A percentile compares a stretch with the other conserved stretches of the same genome.
Evolutionary conservation across 2,888 invertebrate species (phyloP).

Genomic region (Parapristionchus giblindavisi): DNA sequence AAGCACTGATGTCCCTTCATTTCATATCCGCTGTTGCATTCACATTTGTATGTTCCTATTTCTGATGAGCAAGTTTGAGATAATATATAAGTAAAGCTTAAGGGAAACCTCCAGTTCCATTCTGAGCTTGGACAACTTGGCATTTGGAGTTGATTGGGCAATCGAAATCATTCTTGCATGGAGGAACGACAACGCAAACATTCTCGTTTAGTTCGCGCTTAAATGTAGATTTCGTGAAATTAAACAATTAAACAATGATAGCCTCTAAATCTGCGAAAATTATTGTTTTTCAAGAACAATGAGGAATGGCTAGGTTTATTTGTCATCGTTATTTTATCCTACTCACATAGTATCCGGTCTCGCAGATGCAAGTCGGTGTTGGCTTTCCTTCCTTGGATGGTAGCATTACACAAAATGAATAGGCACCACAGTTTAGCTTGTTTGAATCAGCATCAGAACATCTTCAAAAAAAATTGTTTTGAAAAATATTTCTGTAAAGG

Average conservation of each 20-base stretch:
- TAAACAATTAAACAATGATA: neutral
- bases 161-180: constrained; percentile 37
- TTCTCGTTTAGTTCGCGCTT: constrained; percentile 27
- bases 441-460: constrained; percentile 1
- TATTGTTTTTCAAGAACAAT: neutral
- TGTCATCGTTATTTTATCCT: neutral
- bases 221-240: no score
- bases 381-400: constrained; percentile 18
- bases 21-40: constrained; percentile 19
- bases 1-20: constrained; percentile 36
- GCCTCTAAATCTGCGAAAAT: neutral
- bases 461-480: no score
- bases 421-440: constrained; percentile 24
- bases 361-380: constrained; percentile 37
- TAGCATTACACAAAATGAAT: constrained; percentile 27
- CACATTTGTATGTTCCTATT: constrained; percentile 34
- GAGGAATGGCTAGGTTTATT: neutral
- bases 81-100: no score
- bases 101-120: constrained; percentile 33
- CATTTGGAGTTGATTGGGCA: constrained; percentile 36
- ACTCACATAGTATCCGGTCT: constrained; percentile 37
- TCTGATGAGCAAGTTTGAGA: constrained; percentile 3
- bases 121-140: constrained; percentile 35
- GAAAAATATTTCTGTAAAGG: no score
- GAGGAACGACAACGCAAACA: constrained; percentile 36